Conservation (phyloP, 1,140 invertebrate genomes). For the Episyrphus balteatus region DNA sequence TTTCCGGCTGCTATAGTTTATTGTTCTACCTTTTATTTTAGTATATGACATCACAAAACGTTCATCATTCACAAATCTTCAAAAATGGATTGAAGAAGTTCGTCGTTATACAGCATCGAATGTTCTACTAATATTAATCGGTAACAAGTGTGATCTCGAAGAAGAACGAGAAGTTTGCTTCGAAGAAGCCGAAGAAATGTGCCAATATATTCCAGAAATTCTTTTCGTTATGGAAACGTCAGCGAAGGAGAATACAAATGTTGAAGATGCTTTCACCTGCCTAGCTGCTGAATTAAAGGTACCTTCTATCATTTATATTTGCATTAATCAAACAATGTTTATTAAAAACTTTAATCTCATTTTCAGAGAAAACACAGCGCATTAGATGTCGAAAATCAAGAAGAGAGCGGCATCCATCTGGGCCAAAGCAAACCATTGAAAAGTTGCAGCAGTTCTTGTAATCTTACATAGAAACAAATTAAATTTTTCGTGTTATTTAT, state of each 20-base stretch:
- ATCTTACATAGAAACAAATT: slow-evolving; percentile 23
- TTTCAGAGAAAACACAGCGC: slow-evolving; percentile 25
- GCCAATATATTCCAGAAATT: slow-evolving; percentile 73
- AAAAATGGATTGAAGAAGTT: slow-evolving; percentile 92
- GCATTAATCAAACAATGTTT: not conserved
- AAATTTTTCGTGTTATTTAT: not conserved
- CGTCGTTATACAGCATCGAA: slow-evolving; percentile 82
- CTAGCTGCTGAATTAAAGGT: slow-evolving; percentile 81
- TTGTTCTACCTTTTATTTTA: slow-evolving; percentile 37
- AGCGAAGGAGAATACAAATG: slow-evolving; percentile 87
- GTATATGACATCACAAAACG: slow-evolving; percentile 92
- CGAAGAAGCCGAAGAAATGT: slow-evolving; percentile 71
- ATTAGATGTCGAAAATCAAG: slow-evolving; percentile 18
- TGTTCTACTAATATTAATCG: slow-evolving; percentile 79
- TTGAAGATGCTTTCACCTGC: slow-evolving; percentile 82
- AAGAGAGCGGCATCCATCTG: slow-evolving; percentile 25
- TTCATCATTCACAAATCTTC: slow-evolving; percentile 76
- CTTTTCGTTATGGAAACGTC: slow-evolving; percentile 81
- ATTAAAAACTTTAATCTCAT: not conserved
- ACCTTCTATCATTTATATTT: slow-evolving; percentile 10
- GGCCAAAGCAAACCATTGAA: slow-evolving; percentile 31
- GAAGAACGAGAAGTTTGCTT: slow-evolving; percentile 69
- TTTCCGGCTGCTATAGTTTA: not conserved
- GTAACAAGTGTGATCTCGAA: slow-evolving; percentile 84
- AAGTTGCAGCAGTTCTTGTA: slow-evolving; percentile 34